Base-by-base conservation (phyloP, 2,888 invertebrate genomes). In the Agrochola lychnidis region DNA sequence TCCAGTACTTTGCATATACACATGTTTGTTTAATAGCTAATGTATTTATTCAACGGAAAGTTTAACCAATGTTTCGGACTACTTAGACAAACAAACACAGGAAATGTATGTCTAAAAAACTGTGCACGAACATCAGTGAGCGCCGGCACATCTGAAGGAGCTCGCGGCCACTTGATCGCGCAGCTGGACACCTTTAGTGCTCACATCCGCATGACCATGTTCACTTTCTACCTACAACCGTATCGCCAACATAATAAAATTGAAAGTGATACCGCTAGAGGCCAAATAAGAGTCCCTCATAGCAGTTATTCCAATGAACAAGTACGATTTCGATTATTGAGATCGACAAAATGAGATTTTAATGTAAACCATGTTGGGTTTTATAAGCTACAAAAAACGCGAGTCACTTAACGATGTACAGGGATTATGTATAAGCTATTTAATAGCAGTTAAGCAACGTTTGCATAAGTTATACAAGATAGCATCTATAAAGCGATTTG, bases 211-310 rank as follows among this genome's bases (percentile, higher is more conserved):
- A 86, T 64, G 57, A 78, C 82, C 83, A 71, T 82, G 81, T 90
- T 92, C 92, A 91, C 93, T 93, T 93, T 93, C 93, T 93, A 92
- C 87, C 85, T 83, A 82, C 80, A 82, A 87, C 83, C 83, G 88
- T 88, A 90, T 84, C 84, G 83, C 83, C 83, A 89, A 86, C 85
- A 87, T 87, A 84, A 89, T 89, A 88, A 91, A 91, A 91, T 87
- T 89, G 91, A 91, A 91, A 91, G 91, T 90, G 85, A 82, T 87
- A 83, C 81, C 84, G 88, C 80, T 82, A 78, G 80, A 83, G 86
- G 83, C 88, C 82, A 86, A 86, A 88, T 84, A 74, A 76, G 78
- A 78, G 70, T 76, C 78, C 76, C 75, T 75, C 61, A 40, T 67
- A 84, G 69, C 71, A 68, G 68, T 76, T 56, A 71, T 53, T 76